Conservation (phyloP, 2,113 vertebrate species). For the Collichthys lucidus region DNA sequence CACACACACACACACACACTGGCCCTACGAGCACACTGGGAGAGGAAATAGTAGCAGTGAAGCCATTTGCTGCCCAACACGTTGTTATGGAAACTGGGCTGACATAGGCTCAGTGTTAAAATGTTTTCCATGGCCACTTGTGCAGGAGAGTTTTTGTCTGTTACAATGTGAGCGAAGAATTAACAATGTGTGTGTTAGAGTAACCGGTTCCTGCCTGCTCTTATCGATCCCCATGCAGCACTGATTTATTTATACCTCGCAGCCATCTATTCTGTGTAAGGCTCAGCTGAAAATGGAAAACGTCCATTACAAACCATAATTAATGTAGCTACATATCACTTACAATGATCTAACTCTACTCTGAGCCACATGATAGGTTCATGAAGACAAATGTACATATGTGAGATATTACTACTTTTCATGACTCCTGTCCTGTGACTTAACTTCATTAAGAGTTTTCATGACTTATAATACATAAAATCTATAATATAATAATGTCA, state of each 20-base stretch:
- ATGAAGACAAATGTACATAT: not conserved
- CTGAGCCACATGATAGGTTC: not conserved
- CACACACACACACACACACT: not conserved
- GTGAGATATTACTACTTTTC: not conserved
- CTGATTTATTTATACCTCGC: constrained; percentile 45
- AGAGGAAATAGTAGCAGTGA: constrained; percentile 57
- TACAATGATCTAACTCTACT: not conserved
- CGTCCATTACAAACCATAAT: not conserved
- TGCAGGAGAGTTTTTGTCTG: constrained; percentile 55
- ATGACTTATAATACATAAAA: not conserved
- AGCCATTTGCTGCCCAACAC: constrained; percentile 55
- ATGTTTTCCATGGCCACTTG: constrained; percentile 53
- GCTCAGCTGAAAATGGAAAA: not conserved
- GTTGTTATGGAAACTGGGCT: constrained; percentile 84
- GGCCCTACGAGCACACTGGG: constrained; percentile 30
- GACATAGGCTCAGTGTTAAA: constrained; percentile 43
- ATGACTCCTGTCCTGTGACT: not conserved
- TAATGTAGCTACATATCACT: not conserved
- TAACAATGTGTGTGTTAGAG: constrained; percentile 36
- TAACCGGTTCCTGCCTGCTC: constrained; percentile 4
- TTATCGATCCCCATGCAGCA: constrained; percentile 48
- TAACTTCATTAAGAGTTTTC: not conserved
- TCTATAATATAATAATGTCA: not conserved
- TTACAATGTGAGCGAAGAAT: constrained; percentile 33
- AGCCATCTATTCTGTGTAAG: not conserved